phyloP scores from a whole-genome alignment of 1,140 invertebrate species.

The Drosophila miranda region DNA sequence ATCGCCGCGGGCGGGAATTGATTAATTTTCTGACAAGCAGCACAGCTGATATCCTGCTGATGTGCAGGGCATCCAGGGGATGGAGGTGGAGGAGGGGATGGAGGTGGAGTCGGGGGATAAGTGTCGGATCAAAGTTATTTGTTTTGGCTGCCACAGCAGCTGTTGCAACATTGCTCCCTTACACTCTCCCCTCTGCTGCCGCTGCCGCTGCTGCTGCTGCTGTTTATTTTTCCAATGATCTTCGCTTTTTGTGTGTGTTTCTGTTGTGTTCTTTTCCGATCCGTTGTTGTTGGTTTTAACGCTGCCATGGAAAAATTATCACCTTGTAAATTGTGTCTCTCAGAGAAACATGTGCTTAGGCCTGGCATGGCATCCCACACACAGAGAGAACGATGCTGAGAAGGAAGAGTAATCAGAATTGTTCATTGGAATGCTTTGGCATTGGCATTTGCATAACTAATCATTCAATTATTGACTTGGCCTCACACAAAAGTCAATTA shows the following conservation, averaged over 20 bases:
- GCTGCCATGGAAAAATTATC: constrained; percentile 47
- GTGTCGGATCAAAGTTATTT: constrained; percentile 71
- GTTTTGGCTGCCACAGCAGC: constrained; percentile 60
- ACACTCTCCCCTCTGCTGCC: neutral
- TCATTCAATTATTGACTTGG: constrained; percentile 62
- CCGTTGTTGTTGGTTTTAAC: constrained; percentile 14
- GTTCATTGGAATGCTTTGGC: constrained; percentile 26
- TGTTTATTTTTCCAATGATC: constrained; percentile 67
- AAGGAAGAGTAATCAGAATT: constrained; percentile 12
- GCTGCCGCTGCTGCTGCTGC: neutral
- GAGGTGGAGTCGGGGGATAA: neutral
- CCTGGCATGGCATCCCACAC: constrained; percentile 16
- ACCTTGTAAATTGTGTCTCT: constrained; percentile 58
- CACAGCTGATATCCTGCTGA: constrained; percentile 50
- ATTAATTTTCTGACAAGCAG: constrained; percentile 67
- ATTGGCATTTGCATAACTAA: constrained; percentile 62
- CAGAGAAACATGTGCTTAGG: constrained; percentile 18
- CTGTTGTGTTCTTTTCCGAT: constrained; percentile 10
- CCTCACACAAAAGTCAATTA: constrained; percentile 65
- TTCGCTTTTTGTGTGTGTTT: constrained; percentile 18
- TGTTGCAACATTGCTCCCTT: constrained; percentile 41
- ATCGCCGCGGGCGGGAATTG: constrained; percentile 59
- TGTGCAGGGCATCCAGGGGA: too few species aligned
- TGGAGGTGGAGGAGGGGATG: neutral
- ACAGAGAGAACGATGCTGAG: too few species aligned